Evolutionary conservation across 2,888 invertebrate genomes (phyloP).

Genomic region (Anodontia alba): DNA sequence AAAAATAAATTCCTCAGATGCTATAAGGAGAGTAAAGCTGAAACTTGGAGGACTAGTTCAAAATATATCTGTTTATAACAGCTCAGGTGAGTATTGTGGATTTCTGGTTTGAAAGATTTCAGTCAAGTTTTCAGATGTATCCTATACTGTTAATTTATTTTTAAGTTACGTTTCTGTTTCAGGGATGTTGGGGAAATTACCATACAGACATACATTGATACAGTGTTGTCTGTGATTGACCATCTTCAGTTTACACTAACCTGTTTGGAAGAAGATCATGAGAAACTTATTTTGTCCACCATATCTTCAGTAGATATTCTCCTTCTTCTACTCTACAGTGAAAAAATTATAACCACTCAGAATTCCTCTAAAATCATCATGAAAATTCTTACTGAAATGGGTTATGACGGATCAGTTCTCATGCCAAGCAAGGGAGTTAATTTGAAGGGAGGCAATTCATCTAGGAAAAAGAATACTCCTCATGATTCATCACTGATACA

Average conservation of each 20-base stretch:
- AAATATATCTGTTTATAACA: too few species aligned
- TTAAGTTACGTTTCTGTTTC: constrained; percentile 23
- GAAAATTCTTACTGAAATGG: not conserved
- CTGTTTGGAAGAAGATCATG: constrained; percentile 2
- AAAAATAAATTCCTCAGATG: too few species aligned
- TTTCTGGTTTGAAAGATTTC: too few species aligned
- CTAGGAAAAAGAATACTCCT: not conserved
- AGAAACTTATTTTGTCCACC: constrained; percentile 5
- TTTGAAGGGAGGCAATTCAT: not conserved
- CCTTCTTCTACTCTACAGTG: constrained; percentile 26
- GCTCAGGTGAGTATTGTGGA: too few species aligned
- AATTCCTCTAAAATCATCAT: not conserved
- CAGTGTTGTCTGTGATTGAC: constrained; percentile 45
- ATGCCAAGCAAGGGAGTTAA: not conserved
- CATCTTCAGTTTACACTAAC: constrained; percentile 32
- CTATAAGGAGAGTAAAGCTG: too few species aligned
- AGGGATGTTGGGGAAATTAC: constrained; percentile 32
- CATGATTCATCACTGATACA: not conserved
- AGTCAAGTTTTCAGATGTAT: too few species aligned
- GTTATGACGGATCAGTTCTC: not conserved
- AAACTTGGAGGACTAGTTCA: too few species aligned
- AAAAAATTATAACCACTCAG: constrained; percentile 1
- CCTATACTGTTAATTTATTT: too few species aligned
- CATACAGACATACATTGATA: constrained; percentile 30
- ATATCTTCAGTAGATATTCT: constrained; percentile 44